Percentiles rank a stretch among this genome's conserved stretches.
Evolutionary conservation across 2,113 vertebrate species (phyloP).

Genomic region (Sphaerodactylus townsendi): DNA sequence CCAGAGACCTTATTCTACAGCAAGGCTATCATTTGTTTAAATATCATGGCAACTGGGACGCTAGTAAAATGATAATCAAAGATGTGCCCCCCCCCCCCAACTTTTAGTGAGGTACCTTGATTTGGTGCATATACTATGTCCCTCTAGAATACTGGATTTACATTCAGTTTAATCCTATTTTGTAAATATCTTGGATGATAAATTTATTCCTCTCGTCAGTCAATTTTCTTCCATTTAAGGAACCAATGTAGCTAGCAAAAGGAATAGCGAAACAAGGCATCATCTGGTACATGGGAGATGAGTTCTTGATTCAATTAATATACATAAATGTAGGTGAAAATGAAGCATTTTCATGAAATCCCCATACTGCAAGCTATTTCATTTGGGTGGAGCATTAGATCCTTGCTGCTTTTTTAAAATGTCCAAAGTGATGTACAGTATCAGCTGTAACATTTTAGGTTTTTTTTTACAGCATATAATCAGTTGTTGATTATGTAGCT

Average conservation of each 20-base stretch:
- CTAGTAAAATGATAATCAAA: too few relatives aligned
- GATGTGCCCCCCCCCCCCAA: too few relatives aligned
- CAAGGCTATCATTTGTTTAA: too few relatives aligned
- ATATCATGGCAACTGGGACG: too few relatives aligned
- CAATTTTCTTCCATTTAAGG: not conserved
- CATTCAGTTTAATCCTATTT: too few relatives aligned
- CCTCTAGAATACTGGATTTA: too few relatives aligned
- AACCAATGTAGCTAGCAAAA: accelerated
- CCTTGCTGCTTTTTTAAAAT: not conserved
- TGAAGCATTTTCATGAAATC: conserved; percentile 4
- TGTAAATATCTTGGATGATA: not conserved
- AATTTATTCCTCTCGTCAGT: not conserved
- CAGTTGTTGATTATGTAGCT: not conserved
- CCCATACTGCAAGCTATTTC: conserved; percentile 1
- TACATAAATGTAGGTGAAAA: conserved; percentile 25
- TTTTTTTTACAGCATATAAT: not conserved
- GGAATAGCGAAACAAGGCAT: accelerated
- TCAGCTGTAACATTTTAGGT: not conserved
- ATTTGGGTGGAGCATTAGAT: not conserved
- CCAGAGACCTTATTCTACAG: too few relatives aligned
- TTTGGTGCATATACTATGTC: too few relatives aligned
- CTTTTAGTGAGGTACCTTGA: too few relatives aligned
- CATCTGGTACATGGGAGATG: not conserved
- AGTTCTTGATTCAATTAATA: conserved; percentile 18
- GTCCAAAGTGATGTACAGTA: not conserved